These are phyloP conservation scores for Coregonus sp. DNA, from an alignment of 2,797 vertebrate species.

Conservation along the genomic window DNA sequence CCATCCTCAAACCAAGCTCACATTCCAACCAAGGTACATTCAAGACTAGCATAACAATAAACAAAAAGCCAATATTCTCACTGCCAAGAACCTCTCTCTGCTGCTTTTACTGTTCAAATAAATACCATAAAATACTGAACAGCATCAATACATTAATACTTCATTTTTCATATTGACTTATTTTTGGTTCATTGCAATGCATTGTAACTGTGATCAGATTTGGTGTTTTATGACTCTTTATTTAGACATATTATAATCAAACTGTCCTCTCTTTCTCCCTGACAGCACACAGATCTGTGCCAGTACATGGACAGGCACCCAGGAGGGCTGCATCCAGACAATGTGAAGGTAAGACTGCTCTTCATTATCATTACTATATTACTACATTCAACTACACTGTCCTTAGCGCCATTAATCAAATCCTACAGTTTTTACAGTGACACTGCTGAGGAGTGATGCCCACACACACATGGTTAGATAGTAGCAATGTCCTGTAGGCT, in stretches of 20 bases:
- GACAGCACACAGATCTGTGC: conserved; percentile 96
- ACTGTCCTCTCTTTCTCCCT: conserved; percentile 41
- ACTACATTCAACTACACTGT: background rate
- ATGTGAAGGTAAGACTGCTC: conserved; percentile 87
- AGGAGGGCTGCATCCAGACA: conserved; percentile 93
- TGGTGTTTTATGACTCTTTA: background rate
- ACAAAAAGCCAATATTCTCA: background rate
- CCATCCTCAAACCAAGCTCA: background rate
- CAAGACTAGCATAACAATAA: background rate
- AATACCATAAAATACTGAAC: background rate
- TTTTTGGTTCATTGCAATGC: background rate
- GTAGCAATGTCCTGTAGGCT: too few relatives aligned
- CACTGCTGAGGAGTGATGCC: too few relatives aligned
- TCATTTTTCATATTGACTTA: background rate
- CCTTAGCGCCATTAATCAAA: background rate
- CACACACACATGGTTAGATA: too few relatives aligned
- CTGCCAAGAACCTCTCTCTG: too few relatives aligned
- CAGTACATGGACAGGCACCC: conserved; percentile 99
- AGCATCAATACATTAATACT: background rate
- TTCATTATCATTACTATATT: background rate
- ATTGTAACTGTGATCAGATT: background rate
- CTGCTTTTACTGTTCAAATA: background rate
- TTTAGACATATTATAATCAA: background rate
- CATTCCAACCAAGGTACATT: background rate
- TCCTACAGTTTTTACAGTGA: background rate